phyloP scores from a whole-genome alignment of 2,797 vertebrate genomes.

The Nannoperca australis region DNA sequence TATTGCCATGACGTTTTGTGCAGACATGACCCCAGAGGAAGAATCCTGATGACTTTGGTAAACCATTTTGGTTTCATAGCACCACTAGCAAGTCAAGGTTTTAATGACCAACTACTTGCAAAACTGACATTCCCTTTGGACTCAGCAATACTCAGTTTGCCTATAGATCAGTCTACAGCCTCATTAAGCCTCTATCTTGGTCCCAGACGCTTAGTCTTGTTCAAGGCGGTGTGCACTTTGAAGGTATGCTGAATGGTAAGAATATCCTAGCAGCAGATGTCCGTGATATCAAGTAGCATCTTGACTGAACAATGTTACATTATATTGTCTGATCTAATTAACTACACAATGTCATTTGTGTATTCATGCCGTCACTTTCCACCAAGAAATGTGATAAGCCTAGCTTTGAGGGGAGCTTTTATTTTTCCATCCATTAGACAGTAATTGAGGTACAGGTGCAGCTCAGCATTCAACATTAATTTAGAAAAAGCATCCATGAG shows the following conservation, averaged over 20 bases:
- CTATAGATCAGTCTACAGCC: not conserved
- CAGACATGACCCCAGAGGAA: not conserved
- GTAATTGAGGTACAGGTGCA: not conserved
- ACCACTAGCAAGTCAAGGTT: not conserved
- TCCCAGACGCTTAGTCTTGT: not conserved
- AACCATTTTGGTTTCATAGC: not conserved
- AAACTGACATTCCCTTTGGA: not conserved
- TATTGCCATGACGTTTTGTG: not conserved
- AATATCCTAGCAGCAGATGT: not conserved
- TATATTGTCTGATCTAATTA: conserved; percentile 1
- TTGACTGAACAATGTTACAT: not conserved
- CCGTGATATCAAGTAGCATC: not conserved
- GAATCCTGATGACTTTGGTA: not conserved
- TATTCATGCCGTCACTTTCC: conserved; percentile 1
- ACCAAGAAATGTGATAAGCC: not conserved
- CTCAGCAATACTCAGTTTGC: not conserved
- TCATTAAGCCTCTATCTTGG: not conserved
- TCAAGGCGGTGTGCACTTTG: not conserved
- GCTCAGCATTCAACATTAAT: not conserved
- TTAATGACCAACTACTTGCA: not conserved
- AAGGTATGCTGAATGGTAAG: not conserved
- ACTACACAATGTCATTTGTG: not conserved
- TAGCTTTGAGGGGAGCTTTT: not conserved
- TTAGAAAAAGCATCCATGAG: not conserved
- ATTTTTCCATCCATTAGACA: not conserved